A percentile compares a stretch with the other conserved stretches of the same genome.
phyloP scores from a whole-genome alignment of 2,888 invertebrate species.

The Sturmia bella region DNA sequence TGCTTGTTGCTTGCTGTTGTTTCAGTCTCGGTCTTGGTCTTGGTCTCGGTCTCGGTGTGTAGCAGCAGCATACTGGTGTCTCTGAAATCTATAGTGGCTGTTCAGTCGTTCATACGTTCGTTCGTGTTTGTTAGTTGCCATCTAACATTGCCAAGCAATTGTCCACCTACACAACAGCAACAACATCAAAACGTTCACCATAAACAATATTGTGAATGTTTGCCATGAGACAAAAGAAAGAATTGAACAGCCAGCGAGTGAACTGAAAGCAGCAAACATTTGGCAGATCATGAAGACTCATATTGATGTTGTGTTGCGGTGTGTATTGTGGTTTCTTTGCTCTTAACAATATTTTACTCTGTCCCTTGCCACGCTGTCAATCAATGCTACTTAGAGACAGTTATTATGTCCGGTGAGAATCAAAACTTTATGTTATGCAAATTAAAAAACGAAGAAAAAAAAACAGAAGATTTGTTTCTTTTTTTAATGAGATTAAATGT shows the following conservation, averaged over 20 bases:
- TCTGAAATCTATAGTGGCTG: slow-evolving; percentile 53
- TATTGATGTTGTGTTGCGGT: slow-evolving; percentile 41
- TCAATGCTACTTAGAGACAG: slow-evolving; percentile 67
- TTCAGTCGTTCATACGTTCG: slow-evolving; percentile 24
- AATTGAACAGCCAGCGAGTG: slow-evolving; percentile 20
- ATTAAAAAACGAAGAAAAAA: slow-evolving; percentile 7
- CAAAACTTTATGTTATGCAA: slow-evolving; percentile 54
- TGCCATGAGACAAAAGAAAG: slow-evolving; percentile 41
- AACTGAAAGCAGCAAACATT: slow-evolving; percentile 26
- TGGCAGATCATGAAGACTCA: slow-evolving; percentile 60
- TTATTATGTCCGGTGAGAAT: slow-evolving; percentile 62
- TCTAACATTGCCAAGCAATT: slow-evolving; percentile 64
- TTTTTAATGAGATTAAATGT: slow-evolving; percentile 43
- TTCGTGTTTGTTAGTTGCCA: slow-evolving; percentile 40
- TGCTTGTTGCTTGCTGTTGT: slow-evolving; percentile 39
- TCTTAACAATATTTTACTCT: slow-evolving; percentile 37
- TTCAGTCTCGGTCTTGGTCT: slow-evolving; percentile 26
- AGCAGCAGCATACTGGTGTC: slow-evolving; percentile 40
- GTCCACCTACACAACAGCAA: slow-evolving; percentile 64
- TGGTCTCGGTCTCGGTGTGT: slow-evolving; percentile 9
- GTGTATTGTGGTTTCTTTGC: slow-evolving; percentile 25
- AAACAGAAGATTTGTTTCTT: not conserved
- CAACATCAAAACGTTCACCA: slow-evolving; percentile 43
- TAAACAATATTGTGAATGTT: slow-evolving; percentile 63
- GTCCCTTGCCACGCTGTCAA: slow-evolving; percentile 63